Evolutionary conservation across 2,888 invertebrate species (phyloP), one percentile per base, ranked within the genome.

Genomic region (Melanostoma mellinum): DNA sequence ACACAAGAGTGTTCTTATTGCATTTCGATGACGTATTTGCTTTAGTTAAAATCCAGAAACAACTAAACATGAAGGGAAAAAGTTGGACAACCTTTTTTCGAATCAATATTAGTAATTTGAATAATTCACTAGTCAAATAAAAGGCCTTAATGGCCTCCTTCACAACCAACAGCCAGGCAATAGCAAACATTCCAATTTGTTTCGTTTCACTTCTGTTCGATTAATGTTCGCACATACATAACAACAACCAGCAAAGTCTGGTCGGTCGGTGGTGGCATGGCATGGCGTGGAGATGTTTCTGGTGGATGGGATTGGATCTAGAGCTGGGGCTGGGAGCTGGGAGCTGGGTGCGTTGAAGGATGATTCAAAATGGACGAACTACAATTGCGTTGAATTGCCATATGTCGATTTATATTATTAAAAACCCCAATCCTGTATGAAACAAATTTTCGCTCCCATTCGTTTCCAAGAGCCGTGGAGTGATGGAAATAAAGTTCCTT

Each of bases 51-150:
- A 89, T 87, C 88, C 87, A 87, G 87, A 88, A 88, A 88, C 89
- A 88, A 88, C 88, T 88, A 88, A 86, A 85, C 87, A 87, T 86
- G 85, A 86, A 86, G 85, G 55, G 40, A 78, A 85, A 85, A 82
- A 79, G 58, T 85, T 84, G 75, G 75, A 81, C 85, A 85, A 86
- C 80, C 81, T 86, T 86, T 86, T 87, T 87, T 87, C 88, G 88
- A 89, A 89, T 90, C 90, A 90, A 90, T 91, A 90, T 91, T 90
- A 90, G 90, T 89, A 89, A 89, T 90, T 90, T 91, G 89, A 90
- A 90, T 90, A 90, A 90, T 90, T 90, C 90, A 91, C 87, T 89
- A 90, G 88, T 88, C 89, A 90, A 90, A 90, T 90, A 90, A 90
- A 88, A 89, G 89, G 89, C 90, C 90, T 90, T 90, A 90, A 90